These are phyloP conservation scores for Aplochiton taeniatus DNA, from an alignment of 2,797 vertebrate genomes.

Conservation along the genomic window DNA sequence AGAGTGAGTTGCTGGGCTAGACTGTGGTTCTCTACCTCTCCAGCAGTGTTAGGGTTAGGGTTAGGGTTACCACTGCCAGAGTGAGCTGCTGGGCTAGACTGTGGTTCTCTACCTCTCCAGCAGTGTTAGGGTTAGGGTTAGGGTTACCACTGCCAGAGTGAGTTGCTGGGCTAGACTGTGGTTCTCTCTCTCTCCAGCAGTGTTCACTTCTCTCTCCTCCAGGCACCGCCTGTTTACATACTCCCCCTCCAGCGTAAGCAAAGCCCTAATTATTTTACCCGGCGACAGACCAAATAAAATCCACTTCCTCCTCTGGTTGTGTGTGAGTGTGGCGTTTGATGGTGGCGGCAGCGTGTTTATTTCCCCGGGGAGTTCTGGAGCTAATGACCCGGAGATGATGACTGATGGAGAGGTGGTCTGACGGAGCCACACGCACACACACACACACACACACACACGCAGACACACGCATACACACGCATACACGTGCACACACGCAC, in stretches of 20 bases:
- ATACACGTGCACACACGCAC: neutral
- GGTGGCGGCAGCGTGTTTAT: slow-evolving; percentile 72
- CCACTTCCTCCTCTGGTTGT: slow-evolving; percentile 80
- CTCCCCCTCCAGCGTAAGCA: slow-evolving; percentile 81
- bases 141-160: too few species aligned
- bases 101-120: too few species aligned
- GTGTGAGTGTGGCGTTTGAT: slow-evolving; percentile 76
- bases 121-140: too few species aligned
- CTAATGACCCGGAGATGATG: slow-evolving; percentile 73
- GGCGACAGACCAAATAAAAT: slow-evolving; percentile 79
- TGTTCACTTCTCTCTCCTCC: slow-evolving; percentile 37
- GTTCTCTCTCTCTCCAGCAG: too few species aligned
- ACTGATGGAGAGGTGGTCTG: slow-evolving; percentile 68
- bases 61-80: too few species aligned
- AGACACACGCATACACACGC: slow-evolving; percentile 34
- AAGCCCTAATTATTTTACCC: slow-evolving; percentile 82
- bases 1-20: too few species aligned
- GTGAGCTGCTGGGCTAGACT: too few species aligned
- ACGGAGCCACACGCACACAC: slow-evolving; percentile 71
- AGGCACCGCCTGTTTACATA: slow-evolving; percentile 78
- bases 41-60: too few species aligned
- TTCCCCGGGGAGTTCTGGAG: slow-evolving; percentile 72
- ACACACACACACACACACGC: slow-evolving; percentile 49
- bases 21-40: too few species aligned
- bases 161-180: too few species aligned